A percentile compares a stretch with the other conserved stretches of the same genome.
Conservation (phyloP, 1,140 invertebrate species). For the Drosophila nasuta region DNA sequence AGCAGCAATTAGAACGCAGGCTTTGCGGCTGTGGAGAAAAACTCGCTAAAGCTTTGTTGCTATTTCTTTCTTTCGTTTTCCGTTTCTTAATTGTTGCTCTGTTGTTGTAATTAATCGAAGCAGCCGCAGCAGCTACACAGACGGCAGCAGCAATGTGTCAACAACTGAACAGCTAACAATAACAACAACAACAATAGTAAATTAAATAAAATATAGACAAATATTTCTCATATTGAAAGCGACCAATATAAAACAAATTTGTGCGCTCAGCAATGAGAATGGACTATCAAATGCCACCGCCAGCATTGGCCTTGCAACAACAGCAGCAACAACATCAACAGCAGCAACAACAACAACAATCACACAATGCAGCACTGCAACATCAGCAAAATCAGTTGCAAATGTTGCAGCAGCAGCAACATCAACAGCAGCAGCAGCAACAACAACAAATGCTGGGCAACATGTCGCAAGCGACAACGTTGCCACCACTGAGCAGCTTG, state of each 20-base stretch:
- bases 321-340: constrained; percentile 70
- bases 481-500: constrained; percentile 78
- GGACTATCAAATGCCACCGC: constrained; percentile 86
- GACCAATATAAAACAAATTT: constrained; percentile 24
- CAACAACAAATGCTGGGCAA: constrained; percentile 73
- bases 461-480: constrained; percentile 68
- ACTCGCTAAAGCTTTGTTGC: constrained; percentile 57
- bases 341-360: constrained; percentile 68
- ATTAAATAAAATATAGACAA: constrained; percentile 16
- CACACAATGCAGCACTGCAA: constrained; percentile 59
- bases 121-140: constrained; percentile 34
- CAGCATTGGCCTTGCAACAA: constrained; percentile 74
- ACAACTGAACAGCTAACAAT: constrained; percentile 23
- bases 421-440: constrained; percentile 64
- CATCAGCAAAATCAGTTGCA: constrained; percentile 73
- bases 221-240: constrained; percentile 8
- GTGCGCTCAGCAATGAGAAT: constrained; percentile 83
- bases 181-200: constrained; percentile 17
- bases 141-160: constrained; percentile 42
- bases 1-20: constrained; percentile 49
- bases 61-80: constrained; percentile 27
- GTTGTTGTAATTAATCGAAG: constrained; percentile 34
- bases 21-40: too few species aligned
- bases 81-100: too few species aligned
- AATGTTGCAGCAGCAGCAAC: constrained; percentile 60